Conservation (phyloP, 2,113 vertebrate species). For the Muntiacus muntjak region DNA sequence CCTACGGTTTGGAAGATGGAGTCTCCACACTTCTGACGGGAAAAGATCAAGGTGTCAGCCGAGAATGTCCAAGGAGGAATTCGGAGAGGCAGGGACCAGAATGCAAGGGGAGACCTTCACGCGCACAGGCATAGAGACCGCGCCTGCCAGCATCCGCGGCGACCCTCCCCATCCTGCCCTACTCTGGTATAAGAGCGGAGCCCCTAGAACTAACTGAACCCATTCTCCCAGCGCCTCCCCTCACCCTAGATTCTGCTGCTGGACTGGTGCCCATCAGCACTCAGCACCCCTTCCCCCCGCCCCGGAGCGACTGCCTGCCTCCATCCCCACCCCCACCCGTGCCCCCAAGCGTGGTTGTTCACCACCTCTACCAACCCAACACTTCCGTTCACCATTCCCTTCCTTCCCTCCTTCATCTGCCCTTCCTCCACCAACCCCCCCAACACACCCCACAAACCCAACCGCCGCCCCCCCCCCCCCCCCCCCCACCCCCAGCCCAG, state of each 20-base stretch:
- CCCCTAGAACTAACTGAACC: neutral
- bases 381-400: neutral
- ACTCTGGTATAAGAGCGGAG: neutral
- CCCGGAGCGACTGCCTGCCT: neutral
- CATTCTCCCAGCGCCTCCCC: neutral
- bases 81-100: neutral
- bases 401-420: neutral
- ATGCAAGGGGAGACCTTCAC: neutral
- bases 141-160: too few species aligned
- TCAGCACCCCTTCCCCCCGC: neutral
- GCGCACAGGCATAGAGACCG: neutral
- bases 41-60: constrained; percentile 14
- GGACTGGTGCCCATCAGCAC: neutral
- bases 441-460: neutral
- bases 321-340: neutral
- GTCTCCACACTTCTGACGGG: neutral
- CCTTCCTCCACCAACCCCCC: neutral
- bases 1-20: constrained; percentile 10
- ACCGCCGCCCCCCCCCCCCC: neutral
- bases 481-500: neutral
- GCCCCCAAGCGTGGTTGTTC: neutral
- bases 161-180: neutral
- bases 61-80: neutral
- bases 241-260: neutral
- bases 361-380: neutral